Conservation (phyloP, 2,888 invertebrate genomes). For the Campoplex capitator region DNA sequence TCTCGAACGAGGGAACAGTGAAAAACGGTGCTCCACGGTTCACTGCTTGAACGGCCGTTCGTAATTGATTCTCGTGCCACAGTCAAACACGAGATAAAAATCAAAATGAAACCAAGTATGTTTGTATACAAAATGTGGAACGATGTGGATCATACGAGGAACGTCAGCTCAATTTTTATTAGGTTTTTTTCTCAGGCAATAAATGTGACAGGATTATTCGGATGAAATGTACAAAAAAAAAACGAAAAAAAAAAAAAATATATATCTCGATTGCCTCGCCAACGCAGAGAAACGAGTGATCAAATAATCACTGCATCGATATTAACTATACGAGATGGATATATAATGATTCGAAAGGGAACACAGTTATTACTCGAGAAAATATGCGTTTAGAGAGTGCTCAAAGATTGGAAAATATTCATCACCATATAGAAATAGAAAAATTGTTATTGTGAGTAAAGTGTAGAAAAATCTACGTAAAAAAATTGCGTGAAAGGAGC, state of each 20-base stretch:
- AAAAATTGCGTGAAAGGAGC: background rate
- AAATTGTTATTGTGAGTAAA: background rate
- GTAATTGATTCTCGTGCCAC: background rate
- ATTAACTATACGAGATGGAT: slow-evolving; percentile 1
- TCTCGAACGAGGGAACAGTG: slow-evolving; percentile 41
- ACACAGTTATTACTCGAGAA: slow-evolving; percentile 21
- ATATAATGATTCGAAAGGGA: background rate
- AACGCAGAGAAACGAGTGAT: slow-evolving; percentile 23
- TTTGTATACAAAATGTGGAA: slow-evolving; percentile 47
- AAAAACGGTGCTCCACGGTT: slow-evolving; percentile 46
- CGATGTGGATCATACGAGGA: slow-evolving; percentile 33
- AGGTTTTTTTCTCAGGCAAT: slow-evolving; percentile 55
- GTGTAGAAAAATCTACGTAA: background rate
- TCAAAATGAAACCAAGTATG: slow-evolving; percentile 22
- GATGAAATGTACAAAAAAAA: slow-evolving; percentile 37
- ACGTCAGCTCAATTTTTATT: slow-evolving; percentile 64
- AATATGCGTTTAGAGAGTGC: slow-evolving; percentile 38
- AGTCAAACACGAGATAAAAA: background rate
- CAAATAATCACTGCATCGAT: slow-evolving; percentile 22
- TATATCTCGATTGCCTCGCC: slow-evolving; percentile 21
- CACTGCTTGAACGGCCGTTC: slow-evolving; percentile 23
- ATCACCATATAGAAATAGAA: slow-evolving; percentile 1
- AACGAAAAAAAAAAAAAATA: slow-evolving; percentile 20
- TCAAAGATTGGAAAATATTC: slow-evolving; percentile 31
- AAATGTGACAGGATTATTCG: slow-evolving; percentile 32